Base-by-base conservation (phyloP, 2,113 vertebrate genomes). In the Ranitomeya imitator region DNA sequence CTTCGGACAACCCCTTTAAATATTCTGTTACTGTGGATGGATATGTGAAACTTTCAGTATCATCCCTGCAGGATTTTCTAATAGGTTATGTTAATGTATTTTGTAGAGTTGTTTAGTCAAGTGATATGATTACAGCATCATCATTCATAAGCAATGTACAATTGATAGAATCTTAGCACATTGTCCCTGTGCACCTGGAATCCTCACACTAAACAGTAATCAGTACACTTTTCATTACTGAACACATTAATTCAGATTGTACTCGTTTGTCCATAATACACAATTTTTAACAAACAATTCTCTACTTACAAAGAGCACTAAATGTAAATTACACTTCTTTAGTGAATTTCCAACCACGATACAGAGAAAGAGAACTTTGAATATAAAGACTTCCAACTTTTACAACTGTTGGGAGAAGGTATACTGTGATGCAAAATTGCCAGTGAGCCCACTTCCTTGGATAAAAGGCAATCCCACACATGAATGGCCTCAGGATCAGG, bases 101-200 rank as follows among this genome's bases (percentile, higher is more conserved):
- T 52, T 52, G 15, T 21, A 15, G 74, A 31, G 45, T 51, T 16
- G 31, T 77, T 52, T 77, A 52, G 45, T 77, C 37, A 77, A 77
- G 10, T 51, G 21, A 77, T 52, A 52, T 52, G 37, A 77, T 77
- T 77, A 52, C 10, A 21, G 45, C 21, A 45, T 77, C 74, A 51
- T 77, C 18, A 52, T 77, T 51, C 19, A 77, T 19, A 77, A 52
- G 37, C 2, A 69, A 77, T 52, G 45, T 77, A 77, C 9, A 52
- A 77, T 77, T 77, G 74, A 77, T 52, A 12, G 45, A 77, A 77
- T 77, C 45, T 77, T 37, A 52, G 74, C 19, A 14, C 74, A 52
- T 52, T 77, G 74, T 73, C 74, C 74, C 74, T 21, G 67, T 31
- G 26, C 74, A 77, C 74, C 74, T 77, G 74, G 74, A 52, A 77